phyloP scores from a whole-genome alignment of 2,888 invertebrate genomes.

The Synergus laeviventris region DNA sequence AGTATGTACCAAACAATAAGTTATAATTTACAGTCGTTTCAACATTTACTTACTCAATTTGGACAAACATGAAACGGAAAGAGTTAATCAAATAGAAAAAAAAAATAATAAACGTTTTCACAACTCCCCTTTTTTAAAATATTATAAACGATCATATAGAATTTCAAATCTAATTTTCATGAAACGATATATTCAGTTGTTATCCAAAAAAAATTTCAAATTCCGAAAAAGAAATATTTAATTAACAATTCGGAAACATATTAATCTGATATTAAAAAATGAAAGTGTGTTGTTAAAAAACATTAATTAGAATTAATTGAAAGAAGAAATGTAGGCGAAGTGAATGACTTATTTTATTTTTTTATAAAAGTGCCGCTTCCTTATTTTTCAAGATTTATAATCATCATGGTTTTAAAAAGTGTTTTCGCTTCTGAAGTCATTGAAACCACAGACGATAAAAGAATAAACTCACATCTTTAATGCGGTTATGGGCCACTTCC shows the following conservation, averaged over 20 bases:
- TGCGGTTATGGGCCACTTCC: neutral
- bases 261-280: no score
- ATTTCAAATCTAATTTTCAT: neutral
- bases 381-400: neutral
- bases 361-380: neutral
- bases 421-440: neutral
- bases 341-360: neutral
- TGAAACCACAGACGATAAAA: neutral
- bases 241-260: neutral
- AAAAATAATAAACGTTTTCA: neutral
- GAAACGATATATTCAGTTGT: neutral
- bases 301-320: neutral
- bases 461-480: neutral
- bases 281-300: neutral
- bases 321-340: neutral
- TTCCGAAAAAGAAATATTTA: neutral
- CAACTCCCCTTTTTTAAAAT: neutral
- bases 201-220: neutral
- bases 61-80: neutral
- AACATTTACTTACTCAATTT: neutral
- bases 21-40: neutral
- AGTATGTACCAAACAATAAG: neutral
- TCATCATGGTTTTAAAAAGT: neutral
- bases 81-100: neutral
- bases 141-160: neutral